Evolutionary conservation across 2,888 invertebrate species (phyloP).

Genomic region (Bellardia pandia): DNA sequence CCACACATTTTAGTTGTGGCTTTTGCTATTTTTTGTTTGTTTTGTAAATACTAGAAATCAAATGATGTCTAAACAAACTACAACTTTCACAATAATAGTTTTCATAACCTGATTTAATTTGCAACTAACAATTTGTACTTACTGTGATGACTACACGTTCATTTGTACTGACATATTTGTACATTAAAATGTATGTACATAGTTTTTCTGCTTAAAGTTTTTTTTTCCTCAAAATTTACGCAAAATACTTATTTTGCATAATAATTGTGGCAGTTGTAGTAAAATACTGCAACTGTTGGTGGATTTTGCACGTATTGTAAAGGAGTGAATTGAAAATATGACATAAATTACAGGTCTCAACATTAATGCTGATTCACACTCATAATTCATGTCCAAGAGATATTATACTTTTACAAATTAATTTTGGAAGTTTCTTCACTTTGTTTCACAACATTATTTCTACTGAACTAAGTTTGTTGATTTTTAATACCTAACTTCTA

Average conservation of each 20-base stretch:
- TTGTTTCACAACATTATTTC: too few species aligned
- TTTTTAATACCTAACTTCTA: too few species aligned
- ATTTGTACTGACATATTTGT: background rate
- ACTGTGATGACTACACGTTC: conserved; percentile 19
- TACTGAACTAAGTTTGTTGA: too few species aligned
- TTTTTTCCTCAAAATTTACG: conserved; percentile 66
- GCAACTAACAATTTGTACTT: conserved; percentile 49
- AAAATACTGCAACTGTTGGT: conserved; percentile 51
- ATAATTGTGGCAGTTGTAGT: conserved; percentile 69
- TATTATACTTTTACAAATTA: too few species aligned
- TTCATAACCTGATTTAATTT: conserved; percentile 73
- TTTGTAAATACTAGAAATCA: conserved; percentile 58
- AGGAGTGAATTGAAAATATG: background rate
- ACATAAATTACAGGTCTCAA: too few species aligned
- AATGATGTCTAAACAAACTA: conserved; percentile 61
- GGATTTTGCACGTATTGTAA: background rate
- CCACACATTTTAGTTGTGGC: conserved; percentile 39
- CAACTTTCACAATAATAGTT: conserved; percentile 72
- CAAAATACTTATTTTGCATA: conserved; percentile 72
- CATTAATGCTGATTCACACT: too few species aligned
- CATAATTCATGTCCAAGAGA: too few species aligned
- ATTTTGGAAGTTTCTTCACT: too few species aligned
- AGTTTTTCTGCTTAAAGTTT: conserved; percentile 60
- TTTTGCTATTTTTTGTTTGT: background rate
- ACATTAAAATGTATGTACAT: conserved; percentile 18